Evolutionary conservation across 2,888 invertebrate species (phyloP), one percentile per base, ranked within the genome.

Genomic region (Anaspis maculata): DNA sequence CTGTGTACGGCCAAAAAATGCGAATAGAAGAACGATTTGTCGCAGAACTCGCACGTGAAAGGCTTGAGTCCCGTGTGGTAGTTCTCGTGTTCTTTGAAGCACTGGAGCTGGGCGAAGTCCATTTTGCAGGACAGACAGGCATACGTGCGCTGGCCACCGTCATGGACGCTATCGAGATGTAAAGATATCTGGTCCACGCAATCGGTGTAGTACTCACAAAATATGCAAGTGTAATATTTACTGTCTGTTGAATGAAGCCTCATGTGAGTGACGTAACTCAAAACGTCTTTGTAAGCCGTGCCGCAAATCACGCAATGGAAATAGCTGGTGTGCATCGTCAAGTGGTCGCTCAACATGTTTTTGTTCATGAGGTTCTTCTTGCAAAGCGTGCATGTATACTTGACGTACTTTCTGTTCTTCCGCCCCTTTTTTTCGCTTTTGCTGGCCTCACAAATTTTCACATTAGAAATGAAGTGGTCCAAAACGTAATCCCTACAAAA

Each of bases 21-120:
- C 3, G 62, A 59, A 34, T 65, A 64, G 37, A 68, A 61, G 41
- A 73, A 73, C 15, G 64, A 63, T 41, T 72, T 72, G 31, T 68
- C 71, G 42, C 74, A 74, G 25, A 68, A 65, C 39, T 71, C 68
- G 44, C 74, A 74, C 11, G 67, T 67, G 36, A 72, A 64, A 30
- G 72, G 72, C 30, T 70, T 70, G 30, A 68, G 62, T 33, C 70
- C 71, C 10, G 69, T 71, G 57, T 74, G 73, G 16, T 69, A 73
- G 51, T 74, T 74, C 46, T 71, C 70, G 59, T 76, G 76, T 32
- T 74, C 73, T 48, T 69, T 64, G 38, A 71, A 72, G 62, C 72
- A 72, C 15, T 70, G 67, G 32, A 67, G 61, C 42, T 72, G 68
- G 58, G 69, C 70, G 41, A 74, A 74, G 10, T 71, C 71, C 51